Evolutionary conservation across 2,797 vertebrate species (phyloP), one percentile per base, ranked within the genome.

Genomic region (Propithecus deckenii): DNA sequence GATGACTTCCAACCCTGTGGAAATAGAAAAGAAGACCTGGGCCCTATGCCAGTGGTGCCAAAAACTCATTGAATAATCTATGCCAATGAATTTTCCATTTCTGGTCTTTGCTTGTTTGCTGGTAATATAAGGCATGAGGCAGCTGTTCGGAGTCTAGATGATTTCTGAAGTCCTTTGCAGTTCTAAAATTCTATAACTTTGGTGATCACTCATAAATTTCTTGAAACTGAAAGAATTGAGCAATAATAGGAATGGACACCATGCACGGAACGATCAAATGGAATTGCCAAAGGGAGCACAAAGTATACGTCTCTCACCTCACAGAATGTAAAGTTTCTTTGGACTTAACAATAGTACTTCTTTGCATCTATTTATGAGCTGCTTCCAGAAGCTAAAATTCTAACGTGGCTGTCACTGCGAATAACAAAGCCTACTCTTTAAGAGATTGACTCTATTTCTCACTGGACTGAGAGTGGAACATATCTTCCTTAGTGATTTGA

Each of bases 71-170:
- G 67, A 80, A 81, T 93, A 35, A 80, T 74, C 46, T 91, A 85
- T 88, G 78, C 25, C 63, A 86, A 89, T 48, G 96, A 23, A 84
- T 48, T 96, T 91, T 94, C 32, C 38, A 61, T 78, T 95, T 91
- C 50, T 71, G 75, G 15, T 55, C n/a, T 96, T 65, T 91, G 28
- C 93, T 93, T 92, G 61, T 32, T 96, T 92, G 61, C 59, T 91
- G n/a, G 72, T 86, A 94, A 85, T 65, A 76, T 86, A 17, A 87
- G 46, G 50, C 25, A 96, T 81, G 20, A 87, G 46, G 50, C 22
- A 96, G 25, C 46, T 57, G 1, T 84, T 97, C 22, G 85, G 96
- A 91, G 61, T 89, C 32, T 72, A 85, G 80, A 65, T 88, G 43
- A 75, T 92, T 96, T 94, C 48, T 76, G 65, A 89, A 92, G 71